Base-by-base conservation (phyloP, 2,113 vertebrate genomes). In the Barnardius zonarius region DNA sequence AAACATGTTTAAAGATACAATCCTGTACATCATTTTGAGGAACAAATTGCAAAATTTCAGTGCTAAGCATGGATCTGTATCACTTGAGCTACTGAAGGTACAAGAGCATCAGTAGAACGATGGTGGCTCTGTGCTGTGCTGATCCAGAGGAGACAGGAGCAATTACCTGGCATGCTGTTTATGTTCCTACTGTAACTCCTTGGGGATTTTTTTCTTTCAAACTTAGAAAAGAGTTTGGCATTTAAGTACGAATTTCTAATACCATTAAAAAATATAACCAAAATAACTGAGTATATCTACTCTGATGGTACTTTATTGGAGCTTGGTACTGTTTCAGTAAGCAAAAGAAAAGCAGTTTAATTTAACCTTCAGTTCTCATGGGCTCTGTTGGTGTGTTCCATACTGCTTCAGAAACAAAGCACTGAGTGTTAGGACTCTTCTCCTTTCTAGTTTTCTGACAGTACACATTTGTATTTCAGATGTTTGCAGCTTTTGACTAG, bases 361-460 rank as follows among this genome's bases (percentile, higher is more conserved):
- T 5, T 72, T 84, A 80, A 66, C 23, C 18, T 96, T 94, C n/a
- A 82, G 78, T 30, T 92, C 57, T 90, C 77, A 33, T 90, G 33
- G 39, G 68, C n/a, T 79, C 10, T 24, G 22, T 74, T 86, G 73
- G 31, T 59, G 22, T 92, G 73, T 89, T 93, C 84, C 51, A 22
- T 68, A 46, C 24, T 61, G 33, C 83, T 90, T 96, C 63, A 81
- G 83, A 89, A 94, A 83, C 44, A 95, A 94, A 93, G 55, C 39
- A 23, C 5, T 57, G 33, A 69, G 27, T 52, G 23, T 85, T 77
- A 59, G 15, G 41, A 93, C 11, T 15, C 25, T 23, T 78, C 67
- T 81, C n/a, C 20, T 85, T 75, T 46, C 17, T 85, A 17, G 64
- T 76, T 76, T 81, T 79, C 51, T 86, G 30, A 48, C 35, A 37